Conservation (phyloP, 1,140 invertebrate species). For the Sesamia nonagrioides region DNA sequence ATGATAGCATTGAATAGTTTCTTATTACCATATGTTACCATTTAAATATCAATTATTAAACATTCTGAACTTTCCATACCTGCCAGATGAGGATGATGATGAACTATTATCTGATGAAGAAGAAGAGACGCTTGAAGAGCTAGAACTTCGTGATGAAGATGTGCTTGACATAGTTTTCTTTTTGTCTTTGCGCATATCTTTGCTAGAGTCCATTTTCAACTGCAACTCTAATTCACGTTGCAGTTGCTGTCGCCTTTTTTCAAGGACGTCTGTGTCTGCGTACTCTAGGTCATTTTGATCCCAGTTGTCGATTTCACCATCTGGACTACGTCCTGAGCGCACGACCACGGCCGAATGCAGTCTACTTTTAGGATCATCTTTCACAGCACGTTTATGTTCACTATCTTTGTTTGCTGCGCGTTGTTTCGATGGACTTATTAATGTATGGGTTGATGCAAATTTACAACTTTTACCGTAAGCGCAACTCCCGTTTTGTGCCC, state of each 20-base stretch:
- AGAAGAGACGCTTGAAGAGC: slow-evolving; percentile 89
- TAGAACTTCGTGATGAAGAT: slow-evolving; percentile 90
- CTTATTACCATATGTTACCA: too few relatives aligned
- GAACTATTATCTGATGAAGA: slow-evolving; percentile 89
- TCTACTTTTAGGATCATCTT: slow-evolving; percentile 90
- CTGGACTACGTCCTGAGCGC: slow-evolving; percentile 89
- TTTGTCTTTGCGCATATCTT: slow-evolving; percentile 90
- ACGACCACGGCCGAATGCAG: slow-evolving; percentile 90
- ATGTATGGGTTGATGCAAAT: slow-evolving; percentile 91
- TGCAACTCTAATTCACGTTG: slow-evolving; percentile 93
- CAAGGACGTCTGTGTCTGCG: slow-evolving; percentile 94
- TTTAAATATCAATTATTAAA: too few relatives aligned
- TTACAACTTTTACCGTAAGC: slow-evolving; percentile 93
- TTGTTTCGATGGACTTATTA: slow-evolving; percentile 92
- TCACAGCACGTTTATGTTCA: slow-evolving; percentile 88
- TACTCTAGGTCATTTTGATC: slow-evolving; percentile 93
- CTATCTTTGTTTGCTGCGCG: slow-evolving; percentile 90
- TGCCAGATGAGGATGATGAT: slow-evolving; percentile 88
- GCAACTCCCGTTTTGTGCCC: slow-evolving; percentile 92
- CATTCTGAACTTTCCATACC: slow-evolving; percentile 60
- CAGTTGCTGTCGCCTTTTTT: slow-evolving; percentile 92
- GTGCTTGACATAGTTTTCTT: slow-evolving; percentile 90
- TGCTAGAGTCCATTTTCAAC: slow-evolving; percentile 90
- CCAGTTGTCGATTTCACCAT: slow-evolving; percentile 92
- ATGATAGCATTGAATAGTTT: too few relatives aligned